Base-by-base conservation (phyloP, 2,113 vertebrate species). In the Albula glossodonta region DNA sequence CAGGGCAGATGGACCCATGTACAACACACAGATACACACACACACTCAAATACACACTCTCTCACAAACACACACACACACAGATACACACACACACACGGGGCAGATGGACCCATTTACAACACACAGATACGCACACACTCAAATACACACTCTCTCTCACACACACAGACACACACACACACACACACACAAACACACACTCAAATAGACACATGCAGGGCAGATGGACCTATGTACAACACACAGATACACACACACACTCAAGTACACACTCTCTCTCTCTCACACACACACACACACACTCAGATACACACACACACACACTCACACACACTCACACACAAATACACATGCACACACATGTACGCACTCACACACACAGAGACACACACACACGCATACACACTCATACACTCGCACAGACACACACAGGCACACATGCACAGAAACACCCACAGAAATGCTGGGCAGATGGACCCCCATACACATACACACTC, bases 321-420 rank as follows among this genome's bases (percentile, higher is more conserved):
- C 80, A 86, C 80, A 63, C 84, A 85, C 88, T 87, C 90, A 86
- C 80, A 57, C 84, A 85, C 88, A 88, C 91, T 88, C 53, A 25
- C 53, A 81, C 31, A 70, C 22, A 9, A 57, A 70, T 22, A 57
- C 82, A 83, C 56, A 31, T 60, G 17, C 51, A 82, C 51, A 50
- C 51, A 82, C 22, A 53, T 60, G 51, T 86, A 31, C 17, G 17
- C 52, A 53, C 63, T 17, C 51, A 63, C 31, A 51, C 60, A 51
- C 80, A 87, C 41, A 87, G 41, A 84, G 11, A 87, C 77, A 81
- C 22, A 78, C 77, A 74, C 48, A 85, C 22, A 77, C 80, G 48
- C 51, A 78, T 77, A 87, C 51, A 57, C 83, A 41, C 31, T 41
- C 31, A 41, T 41, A 41, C 31, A 41, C 31, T 1, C 31, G 31